These are phyloP conservation scores for Uria lomvia DNA, from an alignment of 2,113 vertebrate species.

Conservation along the genomic window DNA sequence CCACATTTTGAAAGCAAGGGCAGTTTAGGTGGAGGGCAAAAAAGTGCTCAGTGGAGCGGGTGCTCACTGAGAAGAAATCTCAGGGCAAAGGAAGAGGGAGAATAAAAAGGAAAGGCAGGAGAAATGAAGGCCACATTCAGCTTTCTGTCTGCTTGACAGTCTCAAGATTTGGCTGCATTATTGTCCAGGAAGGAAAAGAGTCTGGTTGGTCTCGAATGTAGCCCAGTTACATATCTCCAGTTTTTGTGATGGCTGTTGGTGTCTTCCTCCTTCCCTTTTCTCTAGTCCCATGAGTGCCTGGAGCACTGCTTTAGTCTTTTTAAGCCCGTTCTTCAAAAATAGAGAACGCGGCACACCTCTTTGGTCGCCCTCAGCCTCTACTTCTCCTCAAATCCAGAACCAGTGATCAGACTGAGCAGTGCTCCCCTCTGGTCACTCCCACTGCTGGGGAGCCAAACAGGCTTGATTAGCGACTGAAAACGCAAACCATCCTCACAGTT, in stretches of 20 bases:
- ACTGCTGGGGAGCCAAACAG: background rate
- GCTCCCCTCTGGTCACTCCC: background rate
- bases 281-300: slow-evolving; percentile 65
- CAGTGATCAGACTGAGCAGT: background rate
- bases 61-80: slow-evolving; percentile 44
- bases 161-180: slow-evolving; percentile 77
- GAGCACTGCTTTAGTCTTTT: slow-evolving; percentile 60
- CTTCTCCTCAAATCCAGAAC: slow-evolving; percentile 62
- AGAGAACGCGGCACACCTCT: slow-evolving; percentile 57
- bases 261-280: slow-evolving; percentile 73
- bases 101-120: slow-evolving; percentile 67
- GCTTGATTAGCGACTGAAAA: background rate
- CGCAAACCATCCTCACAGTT: background rate
- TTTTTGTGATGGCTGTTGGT: slow-evolving; percentile 77
- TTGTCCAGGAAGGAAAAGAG: slow-evolving; percentile 73
- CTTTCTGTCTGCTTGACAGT: slow-evolving; percentile 77
- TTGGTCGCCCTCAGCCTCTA: slow-evolving; percentile 46
- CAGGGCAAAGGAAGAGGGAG: slow-evolving; percentile 58
- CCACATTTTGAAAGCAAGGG: slow-evolving; percentile 65
- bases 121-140: slow-evolving; percentile 74
- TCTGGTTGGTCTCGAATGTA: slow-evolving; percentile 71
- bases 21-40: slow-evolving; percentile 53
- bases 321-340: slow-evolving; percentile 41
- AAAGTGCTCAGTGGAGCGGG: slow-evolving; percentile 47
- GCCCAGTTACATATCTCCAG: slow-evolving; percentile 83